Base-by-base conservation (phyloP, 2,113 vertebrate genomes). In the Misgurnus anguillicaudatus region DNA sequence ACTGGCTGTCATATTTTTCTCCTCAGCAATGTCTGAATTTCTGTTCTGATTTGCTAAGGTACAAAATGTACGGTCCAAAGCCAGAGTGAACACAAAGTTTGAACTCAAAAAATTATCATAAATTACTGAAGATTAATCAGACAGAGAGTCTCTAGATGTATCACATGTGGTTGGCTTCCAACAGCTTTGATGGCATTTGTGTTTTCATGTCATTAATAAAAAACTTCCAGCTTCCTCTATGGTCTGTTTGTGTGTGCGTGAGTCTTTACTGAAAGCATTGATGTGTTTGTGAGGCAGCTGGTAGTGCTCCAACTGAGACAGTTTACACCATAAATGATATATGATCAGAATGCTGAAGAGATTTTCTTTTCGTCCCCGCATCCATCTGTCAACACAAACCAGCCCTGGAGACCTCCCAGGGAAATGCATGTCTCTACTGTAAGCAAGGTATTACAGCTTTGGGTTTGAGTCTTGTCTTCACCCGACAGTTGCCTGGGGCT, bases 321-420 rank as follows among this genome's bases (percentile, higher is more conserved):
- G 19, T 74, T 51, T 48, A 51, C 42, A 64, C 36, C 61, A 48
- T 51, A 45, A 76, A 76, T 76, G 47, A 74, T 67, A 60, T 71
- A 75, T 66, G 53, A 67, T 75, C 51, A 75, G 65, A 73, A 67
- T 61, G 6, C 38, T 31, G 16, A 68, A 36, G 45, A 57, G 47
- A 68, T 47, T 74, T 60, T 67, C 14, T 66, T 78, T 73, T 19
- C 70, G 41, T 66, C 51, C 36, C 6, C 65, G 55, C 60, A 45
- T 80, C 78, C 78, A 74, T 80, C 77, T 75, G 57, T 78, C 75
- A 82, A 73, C 80, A 78, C 75, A 73, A 82, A 66, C n/a, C 41
- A 65, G 58, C 41, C 45, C 63, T 68, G 17, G 6, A 51, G 71
- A 71, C 48, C 70, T 42, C 55, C 17, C 3, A 1, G 48, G 68